Conservation (phyloP, 2,797 vertebrate species). For the Argya squamiceps region DNA sequence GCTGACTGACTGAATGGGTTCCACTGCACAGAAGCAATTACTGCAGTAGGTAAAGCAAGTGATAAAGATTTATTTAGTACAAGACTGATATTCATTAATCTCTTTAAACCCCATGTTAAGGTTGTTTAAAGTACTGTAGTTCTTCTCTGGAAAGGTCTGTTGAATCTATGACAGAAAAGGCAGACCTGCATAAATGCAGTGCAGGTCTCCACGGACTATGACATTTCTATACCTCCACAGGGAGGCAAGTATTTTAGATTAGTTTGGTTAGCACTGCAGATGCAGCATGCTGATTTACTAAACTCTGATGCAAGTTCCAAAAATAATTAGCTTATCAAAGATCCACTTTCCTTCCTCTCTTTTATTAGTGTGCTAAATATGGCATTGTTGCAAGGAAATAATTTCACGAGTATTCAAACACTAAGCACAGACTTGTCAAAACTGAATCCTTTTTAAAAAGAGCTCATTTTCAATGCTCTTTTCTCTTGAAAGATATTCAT, state of each 20-base stretch:
- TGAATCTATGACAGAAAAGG: slow-evolving; percentile 71
- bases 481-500: neutral
- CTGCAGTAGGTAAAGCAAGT: slow-evolving; percentile 31
- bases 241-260: slow-evolving; percentile 75
- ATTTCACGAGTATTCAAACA: neutral
- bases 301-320: slow-evolving; percentile 70
- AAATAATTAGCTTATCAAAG: slow-evolving; percentile 76
- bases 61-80: slow-evolving; percentile 63
- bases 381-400: slow-evolving; percentile 32
- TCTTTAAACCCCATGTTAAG: slow-evolving; percentile 62
- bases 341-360: slow-evolving; percentile 60
- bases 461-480: neutral
- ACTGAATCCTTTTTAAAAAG: neutral
- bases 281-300: slow-evolving; percentile 74
- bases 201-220: slow-evolving; percentile 67
- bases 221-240: slow-evolving; percentile 74
- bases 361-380: slow-evolving; percentile 58
- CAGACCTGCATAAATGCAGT: slow-evolving; percentile 73
- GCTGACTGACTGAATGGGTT: slow-evolving; percentile 22
- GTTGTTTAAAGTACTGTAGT: slow-evolving; percentile 69
- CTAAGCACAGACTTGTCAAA: slow-evolving; percentile 18
- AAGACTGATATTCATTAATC: slow-evolving; percentile 70
- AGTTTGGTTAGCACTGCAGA: slow-evolving; percentile 77
- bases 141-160: slow-evolving; percentile 69
- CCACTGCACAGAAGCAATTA: slow-evolving; percentile 36